A percentile compares a stretch with the other conserved stretches of the same genome.
phyloP scores from a whole-genome alignment of 2,888 invertebrate genomes.

The Caenorhabditis uteleia region DNA sequence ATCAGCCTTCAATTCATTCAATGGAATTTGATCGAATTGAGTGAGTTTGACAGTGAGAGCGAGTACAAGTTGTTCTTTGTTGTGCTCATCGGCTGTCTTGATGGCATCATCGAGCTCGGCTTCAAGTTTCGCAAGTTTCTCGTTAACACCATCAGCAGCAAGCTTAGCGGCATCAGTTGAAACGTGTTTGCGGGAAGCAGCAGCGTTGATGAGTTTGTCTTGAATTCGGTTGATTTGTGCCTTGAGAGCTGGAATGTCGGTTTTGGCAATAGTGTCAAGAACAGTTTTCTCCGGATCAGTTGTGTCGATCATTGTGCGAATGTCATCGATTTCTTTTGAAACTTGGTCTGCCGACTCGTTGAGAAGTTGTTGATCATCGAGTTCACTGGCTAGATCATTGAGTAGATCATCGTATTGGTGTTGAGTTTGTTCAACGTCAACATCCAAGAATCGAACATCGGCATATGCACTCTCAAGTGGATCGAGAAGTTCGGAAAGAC shows the following conservation, averaged over 20 bases:
- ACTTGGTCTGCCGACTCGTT: conserved; percentile 47
- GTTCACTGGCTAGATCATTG: conserved; percentile 36
- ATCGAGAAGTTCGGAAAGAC: conserved; percentile 45
- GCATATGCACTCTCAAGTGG: conserved; percentile 56
- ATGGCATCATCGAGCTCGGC: conserved; percentile 38
- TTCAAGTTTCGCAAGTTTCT: conserved; percentile 35
- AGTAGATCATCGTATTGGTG: conserved; percentile 52
- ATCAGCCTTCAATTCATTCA: conserved; percentile 17
- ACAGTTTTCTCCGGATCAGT: conserved; percentile 22
- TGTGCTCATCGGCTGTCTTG: conserved; percentile 34
- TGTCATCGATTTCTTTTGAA: conserved; percentile 36
- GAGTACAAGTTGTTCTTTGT: conserved; percentile 39
- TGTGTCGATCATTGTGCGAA: conserved; percentile 20
- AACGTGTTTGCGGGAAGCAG: conserved; percentile 36
- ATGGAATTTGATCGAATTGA: conserved; percentile 31
- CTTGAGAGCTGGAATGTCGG: conserved; percentile 36
- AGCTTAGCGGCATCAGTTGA: conserved; percentile 22
- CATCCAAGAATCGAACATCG: conserved; percentile 61
- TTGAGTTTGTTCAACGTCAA: conserved; percentile 55
- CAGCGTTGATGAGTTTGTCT: conserved; percentile 31
- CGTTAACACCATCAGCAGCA: conserved; percentile 17
- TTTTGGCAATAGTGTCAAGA: conserved; percentile 23
- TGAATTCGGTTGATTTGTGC: conserved; percentile 40
- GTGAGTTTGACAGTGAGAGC: conserved; percentile 28
- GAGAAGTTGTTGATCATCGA: conserved; percentile 46